Evolutionary conservation across 2,888 invertebrate genomes (phyloP).

Genomic region (Andrena flavipes): DNA sequence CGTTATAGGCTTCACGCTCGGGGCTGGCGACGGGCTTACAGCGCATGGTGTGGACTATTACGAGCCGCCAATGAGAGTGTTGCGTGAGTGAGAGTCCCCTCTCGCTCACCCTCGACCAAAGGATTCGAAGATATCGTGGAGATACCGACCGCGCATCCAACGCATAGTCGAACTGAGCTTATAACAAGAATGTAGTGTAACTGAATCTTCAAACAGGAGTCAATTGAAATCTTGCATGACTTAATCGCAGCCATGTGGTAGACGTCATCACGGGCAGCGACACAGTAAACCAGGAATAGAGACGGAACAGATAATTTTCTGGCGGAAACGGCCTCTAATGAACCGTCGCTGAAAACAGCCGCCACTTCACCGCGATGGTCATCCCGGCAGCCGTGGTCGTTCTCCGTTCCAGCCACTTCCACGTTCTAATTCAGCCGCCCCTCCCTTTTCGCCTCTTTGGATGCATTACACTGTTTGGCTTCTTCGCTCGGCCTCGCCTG

Average conservation of each 20-base stretch:
- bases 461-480: conserved; percentile 68
- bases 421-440: conserved; percentile 51
- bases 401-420: conserved; percentile 20
- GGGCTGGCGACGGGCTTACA: too few species aligned
- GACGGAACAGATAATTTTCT: conserved; percentile 9
- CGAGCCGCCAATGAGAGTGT: too few species aligned
- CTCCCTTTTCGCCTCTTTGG: conserved; percentile 50
- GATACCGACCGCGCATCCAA: background rate
- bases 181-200: too few species aligned
- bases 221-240: background rate
- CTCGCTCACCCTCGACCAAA: too few species aligned
- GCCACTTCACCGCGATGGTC: background rate
- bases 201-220: too few species aligned
- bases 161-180: background rate
- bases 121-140: too few species aligned
- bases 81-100: too few species aligned
- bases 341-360: conserved; percentile 23
- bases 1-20: too few species aligned
- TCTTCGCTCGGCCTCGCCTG: conserved; percentile 54
- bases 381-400: background rate
- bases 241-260: background rate
- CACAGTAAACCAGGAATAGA: background rate
- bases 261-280: background rate
- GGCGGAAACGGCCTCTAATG: conserved; percentile 10
- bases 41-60: too few species aligned